Conservation (phyloP, 2,797 vertebrate species). For the Allochrocebus solatus region DNA sequence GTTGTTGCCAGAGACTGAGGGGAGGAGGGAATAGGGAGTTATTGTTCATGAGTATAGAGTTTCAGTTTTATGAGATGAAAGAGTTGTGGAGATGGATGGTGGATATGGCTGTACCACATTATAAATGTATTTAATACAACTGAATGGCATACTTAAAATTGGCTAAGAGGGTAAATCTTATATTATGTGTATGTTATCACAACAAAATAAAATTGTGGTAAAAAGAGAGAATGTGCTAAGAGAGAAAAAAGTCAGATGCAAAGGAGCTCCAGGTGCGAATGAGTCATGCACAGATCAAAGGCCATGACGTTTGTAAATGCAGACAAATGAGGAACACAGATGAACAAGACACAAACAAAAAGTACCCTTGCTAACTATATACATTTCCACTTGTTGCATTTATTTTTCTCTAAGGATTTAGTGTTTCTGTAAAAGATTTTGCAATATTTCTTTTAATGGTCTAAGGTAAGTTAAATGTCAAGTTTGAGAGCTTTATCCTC, state of each 20-base stretch:
- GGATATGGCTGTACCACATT: background rate
- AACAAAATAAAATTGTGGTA: background rate
- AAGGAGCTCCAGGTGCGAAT: background rate
- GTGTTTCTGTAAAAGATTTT: background rate
- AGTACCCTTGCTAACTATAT: background rate
- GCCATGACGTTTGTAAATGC: background rate
- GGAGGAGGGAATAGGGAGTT: background rate
- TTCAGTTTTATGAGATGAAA: background rate
- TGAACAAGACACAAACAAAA: background rate
- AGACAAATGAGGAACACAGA: background rate
- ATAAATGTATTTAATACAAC: background rate
- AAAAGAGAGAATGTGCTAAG: background rate
- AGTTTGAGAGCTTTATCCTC: background rate
- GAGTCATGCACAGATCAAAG: background rate
- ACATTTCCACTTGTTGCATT: background rate
- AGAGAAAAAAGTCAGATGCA: background rate
- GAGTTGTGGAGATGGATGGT: background rate
- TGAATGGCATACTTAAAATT: background rate
- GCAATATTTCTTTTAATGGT: background rate
- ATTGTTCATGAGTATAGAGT: background rate
- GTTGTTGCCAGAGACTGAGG: background rate
- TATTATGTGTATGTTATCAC: background rate
- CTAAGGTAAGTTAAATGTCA: background rate
- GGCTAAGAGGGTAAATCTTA: background rate
- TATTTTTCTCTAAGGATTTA: conserved; percentile 23